Evolutionary conservation across 2,797 vertebrate genomes (phyloP), one percentile per base, ranked within the genome.

Genomic region (Dicrostonyx torquatus): DNA sequence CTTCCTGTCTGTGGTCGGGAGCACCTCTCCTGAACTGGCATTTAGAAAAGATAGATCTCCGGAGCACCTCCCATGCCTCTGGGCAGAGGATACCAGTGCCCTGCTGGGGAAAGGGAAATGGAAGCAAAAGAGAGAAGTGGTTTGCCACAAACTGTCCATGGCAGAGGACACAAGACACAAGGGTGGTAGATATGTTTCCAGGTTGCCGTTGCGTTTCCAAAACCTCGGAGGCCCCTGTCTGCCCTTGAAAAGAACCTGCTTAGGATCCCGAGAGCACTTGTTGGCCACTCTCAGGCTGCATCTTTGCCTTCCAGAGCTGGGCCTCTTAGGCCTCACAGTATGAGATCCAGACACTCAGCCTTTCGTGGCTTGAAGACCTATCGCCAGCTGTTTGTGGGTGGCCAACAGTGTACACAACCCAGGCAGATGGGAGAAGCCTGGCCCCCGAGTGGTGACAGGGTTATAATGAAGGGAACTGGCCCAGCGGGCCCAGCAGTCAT

Each of bases 141-240:
- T 37, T 55, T n/a, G 60, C 58, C 29, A 66, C 50, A 22, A 50
- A 1, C 0, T 34, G 1, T 14, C 11, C 14, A 0, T 62, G 72
- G 73, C 53, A 84, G 18, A 37, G 64, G 1, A 14, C 55, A 8
- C 5, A 7, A 45, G 4, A 6, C 14, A 9, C 0, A 5, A 20
- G 17, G 24, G 43, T 0, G 5, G 76, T 0, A 2, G 14, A 0
- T 6, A 40, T 1, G 3, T 26, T 31, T 34, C 0, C 58, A 0
- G 29, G 66, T 6, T 15, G 29, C 40, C 12, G 34, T 2, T 17
- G 24, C 17, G 6, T 50, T 31, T 40, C 73, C 55, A 24, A 72
- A 86, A 64, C 34, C 10, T 26, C 4, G 1, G 7, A 6, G 24
- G 4, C 45, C 40, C 72, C 55, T 0, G 2, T 1, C 9, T 1